Conservation (phyloP, 2,888 invertebrate genomes). For the Teinopalpus imperialis region DNA sequence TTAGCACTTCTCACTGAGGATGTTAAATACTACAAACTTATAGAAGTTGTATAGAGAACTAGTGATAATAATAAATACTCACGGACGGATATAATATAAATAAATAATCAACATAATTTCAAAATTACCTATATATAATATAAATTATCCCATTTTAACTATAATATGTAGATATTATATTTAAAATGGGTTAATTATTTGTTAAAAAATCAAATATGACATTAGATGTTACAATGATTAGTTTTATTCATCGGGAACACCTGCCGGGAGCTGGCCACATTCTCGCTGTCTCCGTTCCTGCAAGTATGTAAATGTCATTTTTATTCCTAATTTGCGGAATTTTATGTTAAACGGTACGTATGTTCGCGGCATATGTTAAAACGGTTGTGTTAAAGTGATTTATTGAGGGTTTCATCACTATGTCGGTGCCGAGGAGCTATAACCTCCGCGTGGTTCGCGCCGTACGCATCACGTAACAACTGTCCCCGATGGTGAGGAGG, state of each 20-base stretch:
- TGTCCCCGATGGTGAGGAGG: conserved; percentile 73
- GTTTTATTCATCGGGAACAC: conserved; percentile 57
- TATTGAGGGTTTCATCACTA: conserved; percentile 35
- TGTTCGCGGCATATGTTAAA: conserved; percentile 38
- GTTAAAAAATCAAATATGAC: conserved; percentile 15
- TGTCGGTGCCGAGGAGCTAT: conserved; percentile 51
- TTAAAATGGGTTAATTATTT: too few relatives aligned
- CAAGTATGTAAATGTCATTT: conserved; percentile 83
- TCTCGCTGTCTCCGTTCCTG: conserved; percentile 75
- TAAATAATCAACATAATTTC: too few relatives aligned
- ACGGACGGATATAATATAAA: too few relatives aligned
- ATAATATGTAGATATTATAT: too few relatives aligned
- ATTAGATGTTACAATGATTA: conserved; percentile 28
- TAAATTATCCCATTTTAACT: too few relatives aligned
- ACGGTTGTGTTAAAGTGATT: conserved; percentile 37
- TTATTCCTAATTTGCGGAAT: conserved; percentile 55
- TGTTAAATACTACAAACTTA: too few relatives aligned
- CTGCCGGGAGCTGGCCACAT: conserved; percentile 71
- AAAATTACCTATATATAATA: too few relatives aligned
- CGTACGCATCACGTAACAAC: conserved; percentile 69
- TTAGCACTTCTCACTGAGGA: too few relatives aligned
- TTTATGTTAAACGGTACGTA: conserved; percentile 44
- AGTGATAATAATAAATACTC: too few relatives aligned
- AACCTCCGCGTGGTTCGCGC: conserved; percentile 60
- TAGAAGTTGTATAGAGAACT: too few relatives aligned